Evolutionary conservation across 2,797 vertebrate species (phyloP).

Genomic region (Gila robusta): DNA sequence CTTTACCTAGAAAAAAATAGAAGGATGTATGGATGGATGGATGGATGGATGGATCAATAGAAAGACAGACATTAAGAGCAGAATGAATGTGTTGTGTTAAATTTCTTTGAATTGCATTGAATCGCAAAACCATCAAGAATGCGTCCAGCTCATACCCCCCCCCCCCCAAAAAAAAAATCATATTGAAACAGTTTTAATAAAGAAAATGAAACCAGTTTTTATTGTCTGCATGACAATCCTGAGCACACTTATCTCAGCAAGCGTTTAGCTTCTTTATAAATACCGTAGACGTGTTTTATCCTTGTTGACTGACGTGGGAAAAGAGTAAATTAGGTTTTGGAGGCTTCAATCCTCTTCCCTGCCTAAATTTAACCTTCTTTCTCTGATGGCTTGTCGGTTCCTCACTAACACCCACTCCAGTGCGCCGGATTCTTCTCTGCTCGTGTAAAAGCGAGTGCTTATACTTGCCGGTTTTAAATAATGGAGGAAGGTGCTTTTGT

Average conservation of each 20-base stretch:
- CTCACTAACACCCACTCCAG: conserved; percentile 19
- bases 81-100: no score
- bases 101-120: no score
- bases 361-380: conserved; percentile 33
- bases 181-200: neutral
- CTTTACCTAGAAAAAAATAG: neutral
- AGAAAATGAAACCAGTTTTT: neutral
- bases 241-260: neutral
- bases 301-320: conserved; percentile 34
- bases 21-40: rapidly evolving
- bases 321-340: conserved; percentile 30
- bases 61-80: neutral
- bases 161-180: neutral
- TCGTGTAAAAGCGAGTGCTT: conserved; percentile 23
- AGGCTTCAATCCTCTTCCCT: conserved; percentile 30
- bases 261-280: neutral
- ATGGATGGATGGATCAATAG: neutral
- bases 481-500: conserved; percentile 36
- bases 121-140: no score
- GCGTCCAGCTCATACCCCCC: no score
- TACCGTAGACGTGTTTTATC: neutral
- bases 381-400: conserved; percentile 20
- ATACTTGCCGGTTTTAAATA: conserved; percentile 45
- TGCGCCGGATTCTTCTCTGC: neutral
- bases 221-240: neutral